phyloP scores from a whole-genome alignment of 2,113 vertebrate species.

The Rhinolophus ferrumequinum region DNA sequence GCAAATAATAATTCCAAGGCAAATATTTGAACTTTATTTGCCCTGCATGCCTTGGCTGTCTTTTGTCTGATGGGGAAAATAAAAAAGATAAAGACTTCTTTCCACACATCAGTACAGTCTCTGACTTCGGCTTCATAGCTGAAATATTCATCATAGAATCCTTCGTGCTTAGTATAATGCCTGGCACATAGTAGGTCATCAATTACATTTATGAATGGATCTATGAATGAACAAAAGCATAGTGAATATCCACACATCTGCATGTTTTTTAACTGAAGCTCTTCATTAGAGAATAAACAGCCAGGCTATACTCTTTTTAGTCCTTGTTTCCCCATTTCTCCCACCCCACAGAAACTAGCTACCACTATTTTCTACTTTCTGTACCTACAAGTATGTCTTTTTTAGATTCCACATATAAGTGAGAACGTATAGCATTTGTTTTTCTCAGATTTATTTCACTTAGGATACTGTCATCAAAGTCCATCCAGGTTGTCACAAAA shows the following conservation, averaged over 20 bases:
- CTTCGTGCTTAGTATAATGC: background rate
- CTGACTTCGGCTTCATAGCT: background rate
- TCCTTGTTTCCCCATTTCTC: background rate
- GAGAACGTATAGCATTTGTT: background rate
- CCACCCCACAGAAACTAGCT: too few relatives aligned
- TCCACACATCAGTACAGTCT: background rate
- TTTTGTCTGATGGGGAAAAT: background rate
- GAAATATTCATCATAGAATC: background rate
- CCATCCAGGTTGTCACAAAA: background rate
- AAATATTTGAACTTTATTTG: conserved; percentile 40
- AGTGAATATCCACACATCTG: background rate
- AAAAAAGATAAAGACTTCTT: background rate
- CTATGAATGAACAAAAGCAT: background rate
- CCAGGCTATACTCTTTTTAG: background rate
- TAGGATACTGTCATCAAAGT: background rate
- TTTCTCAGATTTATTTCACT: background rate
- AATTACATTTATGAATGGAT: background rate
- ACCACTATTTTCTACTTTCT: background rate
- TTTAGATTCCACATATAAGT: background rate
- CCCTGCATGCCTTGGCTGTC: background rate
- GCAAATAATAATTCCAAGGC: conserved; percentile 38
- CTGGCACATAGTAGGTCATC: background rate
- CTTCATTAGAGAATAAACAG: background rate
- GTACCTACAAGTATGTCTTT: background rate
- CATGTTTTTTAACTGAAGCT: background rate